These are phyloP conservation scores for Pammene fasciana DNA, from an alignment of 2,888 invertebrate species.

Conservation along the genomic window DNA sequence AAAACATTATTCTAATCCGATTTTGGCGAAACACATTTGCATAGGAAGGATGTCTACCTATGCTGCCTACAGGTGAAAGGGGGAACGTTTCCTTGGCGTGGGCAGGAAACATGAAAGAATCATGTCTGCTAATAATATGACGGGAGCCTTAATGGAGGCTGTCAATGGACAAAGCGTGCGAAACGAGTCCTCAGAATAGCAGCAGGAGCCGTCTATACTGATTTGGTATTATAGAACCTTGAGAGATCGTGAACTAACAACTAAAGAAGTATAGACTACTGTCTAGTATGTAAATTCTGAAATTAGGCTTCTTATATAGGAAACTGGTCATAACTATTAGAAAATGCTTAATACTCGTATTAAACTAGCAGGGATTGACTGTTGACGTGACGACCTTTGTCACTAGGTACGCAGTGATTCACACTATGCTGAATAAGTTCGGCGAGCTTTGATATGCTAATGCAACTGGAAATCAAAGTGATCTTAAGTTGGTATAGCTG, in stretches of 20 bases:
- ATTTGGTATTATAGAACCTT: not conserved
- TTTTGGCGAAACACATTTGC: constrained; percentile 25
- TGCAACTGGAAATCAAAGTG: constrained; percentile 42
- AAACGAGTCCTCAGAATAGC: constrained; percentile 1
- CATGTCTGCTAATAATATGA: constrained; percentile 14
- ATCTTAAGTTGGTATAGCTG: constrained; percentile 23
- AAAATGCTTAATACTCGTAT: constrained; percentile 2
- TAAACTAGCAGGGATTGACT: constrained; percentile 2
- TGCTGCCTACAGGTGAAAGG: constrained; percentile 24
- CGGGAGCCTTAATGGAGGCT: constrained; percentile 2
- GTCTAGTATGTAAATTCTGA: not conserved
- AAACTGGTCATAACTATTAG: not conserved
- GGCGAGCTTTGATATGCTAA: constrained; percentile 45
- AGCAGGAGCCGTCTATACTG: not conserved
- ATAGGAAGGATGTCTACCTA: not conserved
- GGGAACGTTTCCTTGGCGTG: constrained; percentile 1
- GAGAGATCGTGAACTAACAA: not conserved
- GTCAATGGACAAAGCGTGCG: not conserved
- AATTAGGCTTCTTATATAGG: not conserved
- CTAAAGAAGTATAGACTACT: not conserved
- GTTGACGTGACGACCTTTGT: constrained; percentile 22
- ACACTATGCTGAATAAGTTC: constrained; percentile 39
- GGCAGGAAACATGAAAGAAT: constrained; percentile 16
- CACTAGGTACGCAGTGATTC: constrained; percentile 24
- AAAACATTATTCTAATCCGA: constrained; percentile 30